A percentile compares a stretch with the other conserved stretches of the same genome.
Conservation (phyloP, 2,888 invertebrate species). For the Psococerastis gibbosa region DNA sequence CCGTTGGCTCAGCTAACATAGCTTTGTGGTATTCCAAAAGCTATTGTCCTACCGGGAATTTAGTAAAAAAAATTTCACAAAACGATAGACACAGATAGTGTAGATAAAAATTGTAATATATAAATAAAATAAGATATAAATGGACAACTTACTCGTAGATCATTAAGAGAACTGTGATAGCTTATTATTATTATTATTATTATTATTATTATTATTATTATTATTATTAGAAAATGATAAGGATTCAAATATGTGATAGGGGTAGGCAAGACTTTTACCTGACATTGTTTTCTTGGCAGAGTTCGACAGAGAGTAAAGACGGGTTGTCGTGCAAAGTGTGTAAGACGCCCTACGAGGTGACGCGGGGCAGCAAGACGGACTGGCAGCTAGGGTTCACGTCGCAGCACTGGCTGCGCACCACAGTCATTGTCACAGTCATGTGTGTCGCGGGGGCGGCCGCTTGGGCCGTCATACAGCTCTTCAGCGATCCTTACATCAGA, state of each 20-base stretch:
- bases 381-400: slow-evolving; percentile 71
- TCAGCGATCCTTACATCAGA: slow-evolving; percentile 53
- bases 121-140: no score
- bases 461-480: slow-evolving; percentile 63
- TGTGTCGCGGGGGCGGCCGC: slow-evolving; percentile 56
- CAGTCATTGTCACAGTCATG: slow-evolving; percentile 57
- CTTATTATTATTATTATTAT: slow-evolving; percentile 5
- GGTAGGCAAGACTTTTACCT: slow-evolving; percentile 5
- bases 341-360: slow-evolving; percentile 61
- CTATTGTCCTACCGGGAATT: no score
- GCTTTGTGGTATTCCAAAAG: no score
- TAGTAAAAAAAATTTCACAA: no score
- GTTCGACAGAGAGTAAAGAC: slow-evolving; percentile 38
- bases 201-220: no score
- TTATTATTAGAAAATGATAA: no score
- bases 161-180: no score
- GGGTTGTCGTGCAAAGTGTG: slow-evolving; percentile 67
- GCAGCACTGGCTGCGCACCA: slow-evolving; percentile 69
- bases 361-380: slow-evolving; percentile 53
- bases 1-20: no score
- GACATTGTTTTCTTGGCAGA: slow-evolving; percentile 28
- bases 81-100: no score
- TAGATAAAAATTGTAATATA: no score
- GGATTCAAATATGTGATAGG: no score
- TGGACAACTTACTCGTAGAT: no score